Base-by-base conservation (phyloP, 2,888 invertebrate genomes). In the Aphidoletes aphidimyza region DNA sequence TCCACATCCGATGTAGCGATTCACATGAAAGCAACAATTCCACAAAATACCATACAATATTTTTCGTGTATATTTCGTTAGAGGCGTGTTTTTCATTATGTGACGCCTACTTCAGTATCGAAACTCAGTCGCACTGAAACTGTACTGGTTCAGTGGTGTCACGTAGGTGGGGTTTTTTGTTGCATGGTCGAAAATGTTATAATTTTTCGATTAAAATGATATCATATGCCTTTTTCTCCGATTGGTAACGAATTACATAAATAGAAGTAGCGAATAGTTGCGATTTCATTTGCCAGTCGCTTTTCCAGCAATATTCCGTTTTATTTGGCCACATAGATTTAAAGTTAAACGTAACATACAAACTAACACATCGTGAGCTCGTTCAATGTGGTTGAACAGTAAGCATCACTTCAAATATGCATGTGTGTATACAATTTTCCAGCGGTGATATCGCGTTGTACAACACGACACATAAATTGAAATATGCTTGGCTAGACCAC, bases 61-160 rank as follows among this genome's bases (percentile, higher is more conserved):
- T 54, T 69, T 69, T 30, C 17, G 3, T 17, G 34, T 69, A 30
- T 69, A 69, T 69, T 69, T 69, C 14, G 34, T 30, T 69, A 34
- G 69, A 54, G 69, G 69, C 69, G 69, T 69, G 69, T 69, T 69
- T 69, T 69, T 30, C 30, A 34, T 11, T 69, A 11, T 69, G 69
- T 34, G 34, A 69, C 69, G 69, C 69, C 69, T 69, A 69, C 69
- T 69, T 69, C 30, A 69, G 22, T 8, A 47, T 22, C 54, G 22
- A 22, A 3, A 11, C 30, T 11, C 3, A 22, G 19, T 2, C 22
- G 22, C 22, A 26, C 22, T 22, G n/a, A 22, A 69, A 69, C 34
- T 30, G 69, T 30, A 69, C 69, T 69, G 69, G 30, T 14, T 30
- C 17, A 9, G 42, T 14, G 14, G 14, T 34, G 34, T 14, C 2